phyloP scores from a whole-genome alignment of 30 jellyfish, hydroid and myxozoan species.

The Aurelia sp. region DNA sequence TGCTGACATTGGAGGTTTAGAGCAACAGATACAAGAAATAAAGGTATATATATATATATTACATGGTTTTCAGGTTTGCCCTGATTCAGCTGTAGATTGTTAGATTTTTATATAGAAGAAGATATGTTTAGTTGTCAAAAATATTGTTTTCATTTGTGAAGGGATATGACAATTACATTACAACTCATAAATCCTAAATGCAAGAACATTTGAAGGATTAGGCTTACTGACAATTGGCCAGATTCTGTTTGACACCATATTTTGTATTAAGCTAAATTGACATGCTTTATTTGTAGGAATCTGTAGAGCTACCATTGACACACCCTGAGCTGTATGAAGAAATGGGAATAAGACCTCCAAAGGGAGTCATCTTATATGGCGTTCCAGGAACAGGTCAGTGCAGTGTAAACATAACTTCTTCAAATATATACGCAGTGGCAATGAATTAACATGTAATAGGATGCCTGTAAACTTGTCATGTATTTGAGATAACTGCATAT shows the following conservation, averaged over 20 bases:
- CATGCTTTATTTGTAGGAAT: conserved; percentile 58
- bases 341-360: conserved; percentile 99
- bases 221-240: too few species aligned
- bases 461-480: too few species aligned
- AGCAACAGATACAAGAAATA: conserved; percentile 96
- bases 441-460: too few species aligned
- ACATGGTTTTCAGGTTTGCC: background rate
- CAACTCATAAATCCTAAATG: too few species aligned
- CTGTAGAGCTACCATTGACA: conserved; percentile 98
- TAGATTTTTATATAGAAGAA: too few species aligned
- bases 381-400: conserved; percentile 99
- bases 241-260: background rate
- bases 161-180: too few species aligned
- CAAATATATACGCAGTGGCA: too few species aligned
- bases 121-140: too few species aligned
- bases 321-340: conserved; percentile 99
- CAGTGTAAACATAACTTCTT: too few species aligned
- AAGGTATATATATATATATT: conserved; percentile 78
- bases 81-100: background rate
- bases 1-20: conserved; percentile 99
- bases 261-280: background rate
- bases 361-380: conserved; percentile 97
- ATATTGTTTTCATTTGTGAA: too few species aligned
- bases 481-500: too few species aligned
- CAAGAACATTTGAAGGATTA: too few species aligned